A percentile compares a stretch with the other conserved stretches of the same genome.
Evolutionary conservation across 2,888 invertebrate genomes (phyloP).

Genomic region (Erebia aethiops): DNA sequence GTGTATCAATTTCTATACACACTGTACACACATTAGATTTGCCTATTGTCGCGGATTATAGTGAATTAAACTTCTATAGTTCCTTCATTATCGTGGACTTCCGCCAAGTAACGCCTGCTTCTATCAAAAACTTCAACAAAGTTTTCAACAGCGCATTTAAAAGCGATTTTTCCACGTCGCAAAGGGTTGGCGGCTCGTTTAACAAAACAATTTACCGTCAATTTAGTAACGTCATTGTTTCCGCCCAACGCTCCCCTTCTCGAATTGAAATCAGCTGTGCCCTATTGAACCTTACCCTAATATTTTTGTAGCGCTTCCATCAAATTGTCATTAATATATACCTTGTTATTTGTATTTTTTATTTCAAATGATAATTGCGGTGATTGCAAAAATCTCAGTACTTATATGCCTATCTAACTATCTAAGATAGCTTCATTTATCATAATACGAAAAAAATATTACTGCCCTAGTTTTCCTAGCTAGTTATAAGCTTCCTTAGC

Average conservation of each 20-base stretch:
- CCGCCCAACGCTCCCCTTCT: conserved; percentile 49
- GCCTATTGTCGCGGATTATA: too few relatives aligned
- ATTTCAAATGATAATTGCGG: not conserved
- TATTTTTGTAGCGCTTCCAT: conserved; percentile 39
- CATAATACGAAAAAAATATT: too few relatives aligned
- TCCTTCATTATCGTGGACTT: too few relatives aligned
- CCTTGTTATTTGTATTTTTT: conserved; percentile 21
- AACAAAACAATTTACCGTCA: conserved; percentile 68
- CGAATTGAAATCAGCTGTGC: conserved; percentile 70
- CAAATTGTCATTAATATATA: conserved; percentile 39
- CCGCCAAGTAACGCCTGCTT: too few relatives aligned
- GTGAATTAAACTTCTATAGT: too few relatives aligned
- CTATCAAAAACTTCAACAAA: conserved; percentile 5
- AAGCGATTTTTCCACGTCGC: conserved; percentile 40
- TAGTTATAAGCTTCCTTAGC: too few relatives aligned
- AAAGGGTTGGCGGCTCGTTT: conserved; percentile 56
- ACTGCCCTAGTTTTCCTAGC: too few relatives aligned
- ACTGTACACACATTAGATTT: too few relatives aligned
- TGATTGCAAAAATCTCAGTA: too few relatives aligned
- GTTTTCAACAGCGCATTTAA: conserved; percentile 22
- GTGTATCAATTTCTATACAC: too few relatives aligned
- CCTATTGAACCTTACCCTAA: conserved; percentile 54
- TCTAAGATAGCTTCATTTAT: too few relatives aligned
- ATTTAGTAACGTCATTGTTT: conserved; percentile 66
- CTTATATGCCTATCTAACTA: too few relatives aligned